Evolutionary conservation across 2,797 vertebrate genomes (phyloP).

Genomic region (Megalops cyprinoides): DNA sequence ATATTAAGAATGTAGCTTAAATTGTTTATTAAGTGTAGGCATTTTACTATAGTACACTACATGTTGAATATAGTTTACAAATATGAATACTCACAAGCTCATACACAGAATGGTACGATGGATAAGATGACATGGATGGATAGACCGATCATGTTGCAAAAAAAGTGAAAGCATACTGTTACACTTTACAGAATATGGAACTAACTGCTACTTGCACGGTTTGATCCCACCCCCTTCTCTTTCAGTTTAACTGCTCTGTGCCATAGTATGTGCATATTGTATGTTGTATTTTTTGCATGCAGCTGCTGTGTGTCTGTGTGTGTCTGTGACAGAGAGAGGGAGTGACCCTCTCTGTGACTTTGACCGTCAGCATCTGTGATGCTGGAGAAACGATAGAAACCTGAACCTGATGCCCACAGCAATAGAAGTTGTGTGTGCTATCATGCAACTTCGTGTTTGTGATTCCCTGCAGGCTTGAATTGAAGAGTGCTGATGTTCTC

Average conservation of each 20-base stretch:
- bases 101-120: no score
- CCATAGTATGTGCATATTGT: background rate
- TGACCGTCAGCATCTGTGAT: conserved; percentile 33
- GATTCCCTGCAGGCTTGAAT: background rate
- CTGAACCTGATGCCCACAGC: conserved; percentile 27
- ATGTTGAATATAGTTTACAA: background rate
- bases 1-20: no score
- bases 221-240: background rate
- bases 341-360: conserved; percentile 34
- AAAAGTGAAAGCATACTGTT: background rate
- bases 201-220: background rate
- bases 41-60: no score
- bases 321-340: no score
- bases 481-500: background rate
- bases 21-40: no score
- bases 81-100: background rate
- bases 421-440: background rate
- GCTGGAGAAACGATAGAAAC: conserved; percentile 20
- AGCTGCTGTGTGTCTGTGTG: no score
- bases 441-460: background rate
- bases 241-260: background rate
- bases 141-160: background rate
- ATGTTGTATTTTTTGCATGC: conserved; percentile 18
- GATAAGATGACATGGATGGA: no score
- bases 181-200: background rate